Evolutionary conservation across 2,113 vertebrate species (phyloP).

Genomic region (Brachionichthys hirsutus): DNA sequence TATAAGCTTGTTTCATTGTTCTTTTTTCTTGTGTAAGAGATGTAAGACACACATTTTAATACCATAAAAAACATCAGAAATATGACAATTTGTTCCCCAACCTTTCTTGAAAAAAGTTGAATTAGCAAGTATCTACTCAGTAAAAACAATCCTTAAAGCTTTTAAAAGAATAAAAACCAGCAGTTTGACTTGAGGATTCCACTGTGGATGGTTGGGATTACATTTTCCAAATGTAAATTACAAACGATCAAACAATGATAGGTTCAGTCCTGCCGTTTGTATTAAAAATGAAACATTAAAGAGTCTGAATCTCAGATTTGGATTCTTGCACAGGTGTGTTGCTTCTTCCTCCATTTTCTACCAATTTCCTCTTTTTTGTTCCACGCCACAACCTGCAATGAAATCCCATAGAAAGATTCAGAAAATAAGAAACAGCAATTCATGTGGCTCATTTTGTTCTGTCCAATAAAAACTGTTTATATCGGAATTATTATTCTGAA

Average conservation of each 20-base stretch:
- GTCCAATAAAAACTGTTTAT: neutral
- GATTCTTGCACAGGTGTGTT: slow-evolving; percentile 16
- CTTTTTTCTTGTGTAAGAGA: too few species aligned
- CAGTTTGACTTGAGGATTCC: neutral
- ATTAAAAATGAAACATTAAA: neutral
- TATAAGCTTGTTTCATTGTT: too few species aligned
- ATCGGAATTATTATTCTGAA: neutral
- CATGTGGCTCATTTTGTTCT: too few species aligned
- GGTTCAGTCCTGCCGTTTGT: neutral
- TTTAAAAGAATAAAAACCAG: neutral
- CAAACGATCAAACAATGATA: slow-evolving; percentile 1
- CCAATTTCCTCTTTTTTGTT: slow-evolving; percentile 37
- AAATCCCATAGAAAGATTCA: neutral
- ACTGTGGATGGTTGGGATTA: slow-evolving; percentile 2
- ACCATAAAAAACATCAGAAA: too few species aligned
- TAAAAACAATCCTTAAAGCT: neutral
- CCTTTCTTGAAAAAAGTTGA: too few species aligned
- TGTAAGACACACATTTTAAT: too few species aligned
- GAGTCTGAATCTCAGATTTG: slow-evolving; percentile 27
- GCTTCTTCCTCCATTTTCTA: slow-evolving; percentile 28
- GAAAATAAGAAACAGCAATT: too few species aligned
- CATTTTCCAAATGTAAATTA: slow-evolving; percentile 10
- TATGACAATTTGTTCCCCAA: too few species aligned
- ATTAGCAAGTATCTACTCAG: too few species aligned
- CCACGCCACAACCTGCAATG: slow-evolving; percentile 50